These are phyloP conservation scores for Lutjanus argentimaculatus DNA, from an alignment of 2,797 vertebrate species.

Conservation along the genomic window DNA sequence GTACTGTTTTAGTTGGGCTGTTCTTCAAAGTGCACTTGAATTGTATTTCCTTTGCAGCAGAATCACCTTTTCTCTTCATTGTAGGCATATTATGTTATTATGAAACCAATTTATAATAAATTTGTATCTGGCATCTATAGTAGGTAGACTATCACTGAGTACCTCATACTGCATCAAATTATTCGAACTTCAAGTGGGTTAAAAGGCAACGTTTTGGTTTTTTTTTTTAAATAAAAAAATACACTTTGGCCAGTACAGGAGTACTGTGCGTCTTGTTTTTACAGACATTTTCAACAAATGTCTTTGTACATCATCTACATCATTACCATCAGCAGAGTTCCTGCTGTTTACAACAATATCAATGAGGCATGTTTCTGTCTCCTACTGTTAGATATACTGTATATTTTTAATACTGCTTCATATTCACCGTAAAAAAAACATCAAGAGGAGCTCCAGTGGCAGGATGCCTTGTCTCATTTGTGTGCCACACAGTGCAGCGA, in stretches of 20 bases:
- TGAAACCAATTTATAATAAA: no score
- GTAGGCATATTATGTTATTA: no score
- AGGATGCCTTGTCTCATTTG: constrained; percentile 23
- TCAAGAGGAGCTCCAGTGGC: constrained; percentile 15
- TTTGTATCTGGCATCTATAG: no score
- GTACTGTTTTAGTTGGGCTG: no score
- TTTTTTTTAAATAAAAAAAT: background rate
- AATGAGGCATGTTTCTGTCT: constrained; percentile 17
- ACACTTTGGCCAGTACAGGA: background rate
- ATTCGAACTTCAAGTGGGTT: background rate
- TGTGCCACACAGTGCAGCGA: background rate
- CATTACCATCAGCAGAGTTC: constrained; percentile 23
- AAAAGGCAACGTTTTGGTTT: background rate
- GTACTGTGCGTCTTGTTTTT: constrained; percentile 1
- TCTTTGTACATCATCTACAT: constrained; percentile 10
- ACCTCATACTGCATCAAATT: no score
- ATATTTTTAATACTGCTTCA: constrained; percentile 39
- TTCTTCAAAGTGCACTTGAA: no score
- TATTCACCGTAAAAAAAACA: constrained; percentile 25
- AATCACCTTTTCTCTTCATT: no score
- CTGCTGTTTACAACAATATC: constrained; percentile 32
- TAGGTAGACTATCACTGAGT: no score
- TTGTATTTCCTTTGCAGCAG: no score
- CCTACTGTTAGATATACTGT: background rate
- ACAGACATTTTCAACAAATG: constrained; percentile 4